Evolutionary conservation across 2,113 vertebrate genomes (phyloP).

Genomic region (Gymnobelideus leadbeateri): DNA sequence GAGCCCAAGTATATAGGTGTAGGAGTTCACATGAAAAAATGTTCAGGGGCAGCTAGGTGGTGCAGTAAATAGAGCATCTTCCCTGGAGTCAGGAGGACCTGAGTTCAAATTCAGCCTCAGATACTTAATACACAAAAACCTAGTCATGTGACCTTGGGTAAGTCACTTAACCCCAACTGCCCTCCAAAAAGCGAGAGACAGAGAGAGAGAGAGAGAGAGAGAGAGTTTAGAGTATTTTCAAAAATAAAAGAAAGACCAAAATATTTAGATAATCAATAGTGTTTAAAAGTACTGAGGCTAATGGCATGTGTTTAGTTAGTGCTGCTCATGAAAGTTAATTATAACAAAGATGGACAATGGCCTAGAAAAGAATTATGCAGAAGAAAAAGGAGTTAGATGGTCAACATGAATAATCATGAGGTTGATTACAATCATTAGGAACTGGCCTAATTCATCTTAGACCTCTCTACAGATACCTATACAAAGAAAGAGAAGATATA

Average conservation of each 20-base stretch:
- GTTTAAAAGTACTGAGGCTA: conserved; percentile 36
- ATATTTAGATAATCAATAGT: not conserved
- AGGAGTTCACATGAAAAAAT: not conserved
- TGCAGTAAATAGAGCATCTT: too few species aligned
- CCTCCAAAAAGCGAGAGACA: too few species aligned
- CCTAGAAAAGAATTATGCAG: not conserved
- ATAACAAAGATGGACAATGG: not conserved
- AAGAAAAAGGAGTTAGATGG: not conserved
- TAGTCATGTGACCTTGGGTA: too few species aligned
- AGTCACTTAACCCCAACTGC: too few species aligned
- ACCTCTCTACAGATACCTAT: not conserved
- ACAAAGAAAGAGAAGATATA: not conserved
- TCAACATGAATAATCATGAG: not conserved
- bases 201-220: too few species aligned
- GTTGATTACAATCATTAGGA: conserved; percentile 10
- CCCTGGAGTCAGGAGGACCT: too few species aligned
- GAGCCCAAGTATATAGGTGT: not conserved
- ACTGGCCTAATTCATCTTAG: not conserved
- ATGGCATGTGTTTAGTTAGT: not conserved
- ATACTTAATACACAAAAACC: too few species aligned
- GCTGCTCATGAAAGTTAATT: not conserved
- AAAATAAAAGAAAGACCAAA: not conserved
- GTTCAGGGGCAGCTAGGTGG: too few species aligned
- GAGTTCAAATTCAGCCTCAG: too few species aligned
- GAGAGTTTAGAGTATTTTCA: not conserved